phyloP scores from a whole-genome alignment of 2,113 vertebrate species.

The Hoplias malabaricus region DNA sequence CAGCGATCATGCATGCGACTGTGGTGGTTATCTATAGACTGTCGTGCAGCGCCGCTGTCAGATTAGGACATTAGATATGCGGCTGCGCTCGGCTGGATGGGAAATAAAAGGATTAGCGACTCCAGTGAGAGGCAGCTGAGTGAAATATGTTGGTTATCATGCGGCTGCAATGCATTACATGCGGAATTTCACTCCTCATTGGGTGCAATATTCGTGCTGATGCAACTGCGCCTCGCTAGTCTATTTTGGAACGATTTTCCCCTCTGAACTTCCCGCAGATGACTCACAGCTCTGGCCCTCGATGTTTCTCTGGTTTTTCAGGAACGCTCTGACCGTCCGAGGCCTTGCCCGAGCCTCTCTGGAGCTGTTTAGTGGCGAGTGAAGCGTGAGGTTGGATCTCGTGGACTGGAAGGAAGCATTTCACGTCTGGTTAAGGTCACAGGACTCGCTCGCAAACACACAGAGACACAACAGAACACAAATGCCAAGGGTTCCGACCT shows the following conservation, averaged over 20 bases:
- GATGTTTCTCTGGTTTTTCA: constrained; percentile 18
- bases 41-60: not conserved
- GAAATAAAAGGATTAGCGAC: constrained; percentile 31
- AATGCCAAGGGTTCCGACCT: not conserved
- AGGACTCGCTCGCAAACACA: not conserved
- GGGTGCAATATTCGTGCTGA: not conserved
- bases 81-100: not conserved
- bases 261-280: not conserved
- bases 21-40: constrained; percentile 14
- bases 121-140: constrained; percentile 19
- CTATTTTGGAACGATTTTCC: not conserved
- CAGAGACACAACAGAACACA: constrained; percentile 8
- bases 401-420: constrained; percentile 39
- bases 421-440: constrained; percentile 12
- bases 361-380: constrained; percentile 11
- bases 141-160: constrained; percentile 25
- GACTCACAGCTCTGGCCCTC: constrained; percentile 16
- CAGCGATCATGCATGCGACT: constrained; percentile 16
- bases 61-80: constrained; percentile 23
- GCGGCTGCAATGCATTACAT: constrained; percentile 23
- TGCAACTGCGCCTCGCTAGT: not conserved
- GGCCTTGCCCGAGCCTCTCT: constrained; percentile 4
- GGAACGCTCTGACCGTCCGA: constrained; percentile 13
- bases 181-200: constrained; percentile 22
- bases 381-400: constrained; percentile 20